phyloP scores from a whole-genome alignment of 2,113 vertebrate species.

The Petrocephalus zakoni region DNA sequence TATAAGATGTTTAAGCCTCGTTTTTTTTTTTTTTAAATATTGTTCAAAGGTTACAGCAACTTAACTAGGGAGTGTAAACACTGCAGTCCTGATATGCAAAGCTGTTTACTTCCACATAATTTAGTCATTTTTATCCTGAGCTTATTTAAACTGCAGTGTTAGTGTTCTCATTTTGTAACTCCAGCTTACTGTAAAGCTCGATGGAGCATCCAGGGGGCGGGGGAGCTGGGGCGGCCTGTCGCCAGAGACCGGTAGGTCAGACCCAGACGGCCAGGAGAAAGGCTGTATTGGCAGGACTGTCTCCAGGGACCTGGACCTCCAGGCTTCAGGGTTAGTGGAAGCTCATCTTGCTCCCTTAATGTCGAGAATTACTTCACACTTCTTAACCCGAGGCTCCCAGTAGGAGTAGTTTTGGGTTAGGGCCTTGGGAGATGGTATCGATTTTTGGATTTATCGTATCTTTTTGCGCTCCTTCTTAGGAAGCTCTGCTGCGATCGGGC shows the following conservation, averaged over 20 bases:
- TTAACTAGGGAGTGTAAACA: slow-evolving; percentile 22
- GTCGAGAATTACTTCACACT: background rate
- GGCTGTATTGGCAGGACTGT: background rate
- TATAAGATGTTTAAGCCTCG: slow-evolving; percentile 26
- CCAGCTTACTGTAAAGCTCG: background rate
- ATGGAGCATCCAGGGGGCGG: background rate
- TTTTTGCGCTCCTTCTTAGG: background rate
- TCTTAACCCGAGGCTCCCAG: background rate
- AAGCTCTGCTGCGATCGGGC: background rate
- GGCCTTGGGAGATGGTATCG: background rate
- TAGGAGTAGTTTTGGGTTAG: background rate
- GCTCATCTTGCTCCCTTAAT: background rate
- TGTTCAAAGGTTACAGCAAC: slow-evolving; percentile 26
- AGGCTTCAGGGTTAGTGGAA: background rate
- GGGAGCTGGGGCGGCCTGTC: background rate
- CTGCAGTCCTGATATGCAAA: slow-evolving; percentile 10
- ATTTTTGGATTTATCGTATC: background rate
- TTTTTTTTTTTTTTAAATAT: background rate
- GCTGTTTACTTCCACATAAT: slow-evolving; percentile 18
- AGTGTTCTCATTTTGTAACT: background rate
- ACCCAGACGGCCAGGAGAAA: background rate
- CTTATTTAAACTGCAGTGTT: background rate
- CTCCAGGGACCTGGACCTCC: background rate
- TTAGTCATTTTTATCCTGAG: slow-evolving; percentile 16
- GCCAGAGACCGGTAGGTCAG: background rate